Conservation (phyloP, 30 jellyfish, hydroid and myxozoan species). For the Hydra vulgaris region DNA sequence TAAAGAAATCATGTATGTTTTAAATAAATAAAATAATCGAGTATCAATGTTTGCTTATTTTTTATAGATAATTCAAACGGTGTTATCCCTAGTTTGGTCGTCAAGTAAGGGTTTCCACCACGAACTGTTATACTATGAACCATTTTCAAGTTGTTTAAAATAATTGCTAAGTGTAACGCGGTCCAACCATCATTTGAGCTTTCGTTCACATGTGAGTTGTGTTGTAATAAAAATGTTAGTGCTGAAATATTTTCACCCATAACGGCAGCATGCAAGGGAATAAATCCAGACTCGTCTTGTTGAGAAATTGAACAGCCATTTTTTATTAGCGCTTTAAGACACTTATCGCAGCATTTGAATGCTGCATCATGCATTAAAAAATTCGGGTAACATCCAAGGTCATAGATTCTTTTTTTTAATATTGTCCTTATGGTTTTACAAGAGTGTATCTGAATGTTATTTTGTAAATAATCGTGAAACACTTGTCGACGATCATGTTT, state of each 20-base stretch:
- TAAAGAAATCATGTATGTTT: no score
- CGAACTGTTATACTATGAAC: background rate
- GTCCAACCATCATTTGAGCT: constrained; percentile 3
- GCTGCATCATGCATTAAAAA: background rate
- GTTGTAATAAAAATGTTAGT: background rate
- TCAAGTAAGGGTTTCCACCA: constrained; percentile 4
- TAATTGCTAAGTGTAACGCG: constrained; percentile 7
- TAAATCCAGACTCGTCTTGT: background rate
- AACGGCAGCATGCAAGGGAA: background rate
- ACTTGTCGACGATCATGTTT: background rate
- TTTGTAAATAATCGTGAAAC: background rate
- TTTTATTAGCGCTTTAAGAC: background rate
- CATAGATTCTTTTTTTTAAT: background rate
- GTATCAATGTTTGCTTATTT: background rate
- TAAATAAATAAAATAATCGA: background rate
- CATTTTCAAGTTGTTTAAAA: background rate
- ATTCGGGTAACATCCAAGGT: background rate
- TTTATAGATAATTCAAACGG: background rate
- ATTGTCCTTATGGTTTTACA: background rate
- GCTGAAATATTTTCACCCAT: background rate
- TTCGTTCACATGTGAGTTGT: background rate
- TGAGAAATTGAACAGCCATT: background rate
- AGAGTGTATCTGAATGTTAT: background rate
- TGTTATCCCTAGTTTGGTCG: background rate
- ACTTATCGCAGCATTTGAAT: background rate